A percentile compares a stretch with the other conserved stretches of the same genome.
Evolutionary conservation across 2,888 invertebrate species (phyloP).

Genomic region (Eilema caniola): DNA sequence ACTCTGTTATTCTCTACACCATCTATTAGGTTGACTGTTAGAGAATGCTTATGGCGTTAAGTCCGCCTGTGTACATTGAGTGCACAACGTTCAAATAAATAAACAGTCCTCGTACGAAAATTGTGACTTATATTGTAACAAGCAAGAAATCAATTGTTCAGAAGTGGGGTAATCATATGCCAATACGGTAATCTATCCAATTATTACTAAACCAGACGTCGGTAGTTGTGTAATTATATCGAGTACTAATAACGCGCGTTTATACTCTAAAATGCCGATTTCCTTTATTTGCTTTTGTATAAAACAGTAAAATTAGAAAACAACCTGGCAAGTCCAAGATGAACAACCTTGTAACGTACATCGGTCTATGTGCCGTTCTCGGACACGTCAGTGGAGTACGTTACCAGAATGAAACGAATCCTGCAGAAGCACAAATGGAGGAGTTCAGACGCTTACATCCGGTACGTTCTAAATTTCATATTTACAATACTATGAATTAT

Average conservation of each 20-base stretch:
- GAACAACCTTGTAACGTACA: slow-evolving; percentile 5
- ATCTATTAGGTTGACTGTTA: no score
- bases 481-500: no score
- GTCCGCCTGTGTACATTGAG: no score
- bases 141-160: neutral
- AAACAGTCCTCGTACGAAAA: no score
- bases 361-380: slow-evolving; percentile 8
- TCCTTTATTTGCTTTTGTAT: slow-evolving; percentile 4
- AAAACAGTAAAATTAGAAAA: slow-evolving; percentile 13
- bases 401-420: slow-evolving; percentile 19
- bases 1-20: no score
- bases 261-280: neutral
- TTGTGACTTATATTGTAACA: no score
- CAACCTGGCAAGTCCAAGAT: slow-evolving; percentile 7
- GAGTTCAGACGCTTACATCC: slow-evolving; percentile 3
- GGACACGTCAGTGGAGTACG: slow-evolving; percentile 2
- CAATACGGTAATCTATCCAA: neutral
- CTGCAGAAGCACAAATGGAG: neutral
- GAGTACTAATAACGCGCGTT: neutral
- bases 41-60: no score
- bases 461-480: no score
- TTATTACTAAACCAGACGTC: neutral
- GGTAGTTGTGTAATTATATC: neutral
- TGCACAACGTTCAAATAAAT: no score
- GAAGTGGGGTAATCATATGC: slow-evolving; percentile 4